Evolutionary conservation across 2,797 vertebrate genomes (phyloP), one percentile per base, ranked within the genome.

Genomic region (Crenuchus spilurus): DNA sequence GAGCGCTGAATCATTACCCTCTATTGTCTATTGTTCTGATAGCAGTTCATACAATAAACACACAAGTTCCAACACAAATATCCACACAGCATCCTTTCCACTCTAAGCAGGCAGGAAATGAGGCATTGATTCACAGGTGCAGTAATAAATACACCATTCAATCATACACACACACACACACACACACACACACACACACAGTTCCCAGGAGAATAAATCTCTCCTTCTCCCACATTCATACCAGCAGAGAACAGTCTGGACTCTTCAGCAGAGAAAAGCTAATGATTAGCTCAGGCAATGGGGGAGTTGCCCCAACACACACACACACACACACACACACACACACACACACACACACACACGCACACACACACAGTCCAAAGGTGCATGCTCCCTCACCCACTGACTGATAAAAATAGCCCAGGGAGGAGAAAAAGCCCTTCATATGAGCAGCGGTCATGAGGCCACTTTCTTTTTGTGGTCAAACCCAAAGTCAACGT

Each of bases 71-170:
- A 60, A 62, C 44, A 28, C 28, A 68, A 58, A 73, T 26, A 44
- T 30, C 18, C 9, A 51, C 30, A 35, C 63, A 66, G 5, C 14
- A 9, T 57, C 58, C 5, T 57, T 24, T 28, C 62, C 58, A 54
- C 64, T 75, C 54, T 63, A 41, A 51, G 8, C 46, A 26, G 52
- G 26, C 61, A 79, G 72, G 77, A 79, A 74, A 71, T 71, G 51
- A 37, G 28, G 42, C 60, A 70, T 20, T 65, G 51, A 74, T 70
- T 14, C 67, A 46, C 76, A 79, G 77, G 71, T 79, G 77, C 72
- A 58, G 66, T 28, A 58, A 58, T 68, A 79, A 74, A 74, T 52
- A 66, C 42, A 0, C 18, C 46, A 75, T 75, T 69, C 65, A 75
- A 24, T 58, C 52, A 55, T 20, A 28, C 11, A 10, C 54, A 31